These are phyloP conservation scores for Paedocypris micromegethes DNA, from an alignment of 2,797 vertebrate genomes.

Conservation along the genomic window DNA sequence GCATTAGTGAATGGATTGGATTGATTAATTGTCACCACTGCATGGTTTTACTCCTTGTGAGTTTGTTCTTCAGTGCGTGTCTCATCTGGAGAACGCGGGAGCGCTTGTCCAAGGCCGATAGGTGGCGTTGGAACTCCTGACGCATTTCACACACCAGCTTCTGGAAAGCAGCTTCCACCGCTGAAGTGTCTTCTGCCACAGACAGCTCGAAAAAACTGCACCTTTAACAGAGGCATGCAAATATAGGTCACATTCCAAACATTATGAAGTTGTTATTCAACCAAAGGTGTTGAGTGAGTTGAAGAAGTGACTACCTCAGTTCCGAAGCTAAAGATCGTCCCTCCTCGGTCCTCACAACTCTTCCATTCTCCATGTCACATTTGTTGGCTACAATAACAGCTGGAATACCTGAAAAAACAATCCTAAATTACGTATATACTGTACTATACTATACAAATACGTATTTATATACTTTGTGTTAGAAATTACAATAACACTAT, in stretches of 20 bases:
- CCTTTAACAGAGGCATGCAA: constrained; percentile 40
- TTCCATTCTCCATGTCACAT: constrained; percentile 67
- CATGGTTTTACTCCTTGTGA: constrained; percentile 72
- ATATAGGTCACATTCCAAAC: too few relatives aligned
- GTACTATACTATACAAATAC: too few relatives aligned
- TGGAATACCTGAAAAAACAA: constrained; percentile 57
- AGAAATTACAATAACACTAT: too few relatives aligned
- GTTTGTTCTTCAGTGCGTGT: constrained; percentile 64
- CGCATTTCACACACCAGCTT: constrained; percentile 64
- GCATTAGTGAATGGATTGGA: too few relatives aligned
- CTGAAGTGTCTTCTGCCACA: constrained; percentile 59
- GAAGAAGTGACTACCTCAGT: constrained; percentile 54
- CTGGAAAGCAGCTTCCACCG: constrained; percentile 60
- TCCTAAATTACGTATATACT: too few relatives aligned
- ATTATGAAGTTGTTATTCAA: too few relatives aligned
- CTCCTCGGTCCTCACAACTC: constrained; percentile 67
- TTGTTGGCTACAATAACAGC: constrained; percentile 70
- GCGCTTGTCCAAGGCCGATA: constrained; percentile 59
- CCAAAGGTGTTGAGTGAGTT: background rate
- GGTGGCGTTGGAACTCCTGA: constrained; percentile 63
- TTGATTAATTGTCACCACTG: constrained; percentile 62
- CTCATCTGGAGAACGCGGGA: constrained; percentile 69
- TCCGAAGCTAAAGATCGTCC: constrained; percentile 65
- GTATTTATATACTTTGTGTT: too few relatives aligned
- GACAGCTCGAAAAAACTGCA: constrained; percentile 69